Base-by-base conservation (phyloP, 2,888 invertebrate genomes). In the Aphelenchoides bicaudatus region DNA sequence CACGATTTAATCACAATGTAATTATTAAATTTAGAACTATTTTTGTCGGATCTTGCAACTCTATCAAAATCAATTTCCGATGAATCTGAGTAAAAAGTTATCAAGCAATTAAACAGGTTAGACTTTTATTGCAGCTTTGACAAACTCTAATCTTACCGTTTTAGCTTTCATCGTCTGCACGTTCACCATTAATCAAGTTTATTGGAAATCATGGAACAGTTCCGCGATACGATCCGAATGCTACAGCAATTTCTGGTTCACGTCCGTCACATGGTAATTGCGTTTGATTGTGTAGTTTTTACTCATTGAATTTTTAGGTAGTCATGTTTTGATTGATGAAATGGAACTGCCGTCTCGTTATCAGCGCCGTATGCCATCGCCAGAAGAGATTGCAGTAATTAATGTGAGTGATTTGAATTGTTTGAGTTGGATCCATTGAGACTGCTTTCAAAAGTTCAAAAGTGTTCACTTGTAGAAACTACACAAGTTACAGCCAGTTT, bases 121-220 rank as follows among this genome's bases (percentile, higher is more conserved):
- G 10, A 21, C 43, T n/a, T 43, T 25, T 10, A 8, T 8, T 43
- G 10, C 8, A 8, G 23, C 8, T 43, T 25, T n/a, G n/a, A n/a
- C n/a, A n/a, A n/a, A 21, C 23, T n/a, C n/a, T 43, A 6, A 43
- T 21, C 43, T 8, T 2, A 3, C 28, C n/a, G n/a, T 55, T 55
- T 5, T 8, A 55, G 56, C 56, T 55, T 16, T 52, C 58, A 25
- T 39, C 39, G 52, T 58, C 65, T n/a, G 62, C 60, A 19, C 69
- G 74, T 23, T 63, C 67, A 50, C 77, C 77, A 19, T 57, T 72
- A 61, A 77, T 77, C 63, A 75, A 77, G 55, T 77, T 77, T 66
- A 39, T 77, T 39, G 76, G 76, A 29, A 67, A 71, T 21, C 73
- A 74, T 34, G 62, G 67, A 28, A 61, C 72, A 56, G 64, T 34